phyloP scores from a whole-genome alignment of 2,888 invertebrate species.

The Ceramica pisi region DNA sequence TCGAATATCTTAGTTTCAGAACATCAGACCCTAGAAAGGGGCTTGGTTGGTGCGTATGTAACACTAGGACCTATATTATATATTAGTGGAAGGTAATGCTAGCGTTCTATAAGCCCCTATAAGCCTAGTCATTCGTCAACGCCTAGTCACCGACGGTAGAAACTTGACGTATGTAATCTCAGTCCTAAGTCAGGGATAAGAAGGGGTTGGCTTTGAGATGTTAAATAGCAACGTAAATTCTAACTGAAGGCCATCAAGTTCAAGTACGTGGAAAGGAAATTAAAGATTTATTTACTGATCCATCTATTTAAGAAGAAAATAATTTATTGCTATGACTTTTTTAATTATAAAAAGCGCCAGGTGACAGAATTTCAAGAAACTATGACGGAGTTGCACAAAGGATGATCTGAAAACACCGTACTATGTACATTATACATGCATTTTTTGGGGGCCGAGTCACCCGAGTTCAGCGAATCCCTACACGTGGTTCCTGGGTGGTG shows the following conservation, averaged over 20 bases:
- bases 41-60: conserved; percentile 1
- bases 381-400: neutral
- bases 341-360: neutral
- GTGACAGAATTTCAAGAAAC: neutral
- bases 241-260: conserved; percentile 48
- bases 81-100: conserved; percentile 48
- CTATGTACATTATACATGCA: no score
- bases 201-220: conserved; percentile 59
- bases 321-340: no score
- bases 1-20: conserved; percentile 6
- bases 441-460: no score
- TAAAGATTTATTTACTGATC: conserved; percentile 4
- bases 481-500: no score
- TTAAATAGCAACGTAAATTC: conserved; percentile 58
- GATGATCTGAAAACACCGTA: no score
- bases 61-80: conserved; percentile 21
- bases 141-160: conserved; percentile 56
- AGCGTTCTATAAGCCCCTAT: conserved; percentile 51
- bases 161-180: conserved; percentile 64
- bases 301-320: neutral
- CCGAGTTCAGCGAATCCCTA: no score
- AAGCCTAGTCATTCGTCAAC: conserved; percentile 65
- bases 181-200: conserved; percentile 61
- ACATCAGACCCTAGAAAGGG: neutral
- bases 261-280: conserved; percentile 34